phyloP scores from a whole-genome alignment of 2,888 invertebrate species.

The Agrilus mali region DNA sequence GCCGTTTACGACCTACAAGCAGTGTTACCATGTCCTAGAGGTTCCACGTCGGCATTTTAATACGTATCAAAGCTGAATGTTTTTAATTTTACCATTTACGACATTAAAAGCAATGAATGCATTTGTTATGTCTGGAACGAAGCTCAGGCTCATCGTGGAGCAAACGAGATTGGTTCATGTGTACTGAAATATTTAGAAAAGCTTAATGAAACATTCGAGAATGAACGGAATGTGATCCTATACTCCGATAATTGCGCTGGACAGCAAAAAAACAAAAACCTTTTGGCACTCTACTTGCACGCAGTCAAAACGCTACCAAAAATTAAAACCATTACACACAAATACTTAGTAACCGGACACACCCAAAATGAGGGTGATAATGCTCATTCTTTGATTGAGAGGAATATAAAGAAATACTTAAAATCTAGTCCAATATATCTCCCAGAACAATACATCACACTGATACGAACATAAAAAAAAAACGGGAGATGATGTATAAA shows the following conservation, averaged over 20 bases:
- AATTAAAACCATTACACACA: not conserved
- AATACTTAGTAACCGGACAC: constrained; percentile 1
- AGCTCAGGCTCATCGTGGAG: constrained; percentile 21
- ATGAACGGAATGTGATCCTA: constrained; percentile 18
- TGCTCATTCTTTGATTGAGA: constrained; percentile 1
- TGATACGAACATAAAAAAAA: constrained; percentile 1
- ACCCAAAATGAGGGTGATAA: constrained; percentile 3
- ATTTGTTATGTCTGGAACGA: constrained; percentile 26
- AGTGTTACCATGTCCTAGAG: constrained; percentile 21
- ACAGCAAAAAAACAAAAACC: constrained; percentile 10
- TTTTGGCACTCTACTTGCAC: constrained; percentile 6
- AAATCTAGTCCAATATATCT: not conserved
- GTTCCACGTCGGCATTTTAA: constrained; percentile 19
- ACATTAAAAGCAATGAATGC: constrained; percentile 15
- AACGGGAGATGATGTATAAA: not conserved
- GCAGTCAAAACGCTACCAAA: constrained; percentile 2
- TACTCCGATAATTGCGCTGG: constrained; percentile 21
- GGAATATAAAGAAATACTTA: not conserved
- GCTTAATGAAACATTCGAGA: not conserved
- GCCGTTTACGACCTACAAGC: constrained; percentile 12
- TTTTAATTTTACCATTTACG: constrained; percentile 20
- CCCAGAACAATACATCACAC: not conserved
- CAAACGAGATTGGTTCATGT: constrained; percentile 24
- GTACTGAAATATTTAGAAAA: constrained; percentile 20
- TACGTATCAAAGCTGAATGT: constrained; percentile 21